phyloP scores from a whole-genome alignment of 2,113 vertebrate genomes.

The Hypocryptadius cinnamomeus region DNA sequence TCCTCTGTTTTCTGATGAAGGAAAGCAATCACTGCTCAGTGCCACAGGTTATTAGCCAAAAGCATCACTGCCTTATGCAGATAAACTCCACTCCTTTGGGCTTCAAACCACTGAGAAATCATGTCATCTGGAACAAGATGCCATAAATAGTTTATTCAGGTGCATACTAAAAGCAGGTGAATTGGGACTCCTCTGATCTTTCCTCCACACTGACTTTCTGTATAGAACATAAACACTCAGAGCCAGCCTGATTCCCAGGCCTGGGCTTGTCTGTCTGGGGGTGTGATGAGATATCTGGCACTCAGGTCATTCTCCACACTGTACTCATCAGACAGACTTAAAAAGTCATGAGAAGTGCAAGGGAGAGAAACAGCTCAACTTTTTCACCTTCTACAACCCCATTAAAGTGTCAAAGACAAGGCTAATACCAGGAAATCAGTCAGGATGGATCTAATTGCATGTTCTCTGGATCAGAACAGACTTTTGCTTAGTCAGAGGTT shows the following conservation, averaged over 20 bases:
- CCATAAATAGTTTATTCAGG: not conserved
- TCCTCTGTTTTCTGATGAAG: not conserved
- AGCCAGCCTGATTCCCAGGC: not conserved
- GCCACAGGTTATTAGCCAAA: not conserved
- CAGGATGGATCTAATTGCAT: not conserved
- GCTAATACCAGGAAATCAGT: not conserved
- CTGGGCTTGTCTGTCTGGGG: not conserved
- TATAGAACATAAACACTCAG: not conserved
- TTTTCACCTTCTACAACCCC: not conserved
- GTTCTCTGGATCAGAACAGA: not conserved
- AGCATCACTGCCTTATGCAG: not conserved
- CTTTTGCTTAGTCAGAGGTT: not conserved
- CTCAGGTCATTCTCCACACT: not conserved
- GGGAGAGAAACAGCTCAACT: not conserved
- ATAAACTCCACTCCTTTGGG: not conserved
- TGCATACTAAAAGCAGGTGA: not conserved
- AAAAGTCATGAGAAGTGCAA: not conserved
- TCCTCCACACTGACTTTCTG: not conserved
- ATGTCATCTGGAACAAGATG: not conserved
- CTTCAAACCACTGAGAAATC: not conserved
- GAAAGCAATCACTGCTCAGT: not conserved
- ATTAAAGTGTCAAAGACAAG: not conserved
- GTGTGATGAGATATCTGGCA: not conserved
- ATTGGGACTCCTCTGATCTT: not conserved
- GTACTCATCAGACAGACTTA: not conserved